phyloP scores from a whole-genome alignment of 2,797 vertebrate species.

The Cossypha caffra region DNA sequence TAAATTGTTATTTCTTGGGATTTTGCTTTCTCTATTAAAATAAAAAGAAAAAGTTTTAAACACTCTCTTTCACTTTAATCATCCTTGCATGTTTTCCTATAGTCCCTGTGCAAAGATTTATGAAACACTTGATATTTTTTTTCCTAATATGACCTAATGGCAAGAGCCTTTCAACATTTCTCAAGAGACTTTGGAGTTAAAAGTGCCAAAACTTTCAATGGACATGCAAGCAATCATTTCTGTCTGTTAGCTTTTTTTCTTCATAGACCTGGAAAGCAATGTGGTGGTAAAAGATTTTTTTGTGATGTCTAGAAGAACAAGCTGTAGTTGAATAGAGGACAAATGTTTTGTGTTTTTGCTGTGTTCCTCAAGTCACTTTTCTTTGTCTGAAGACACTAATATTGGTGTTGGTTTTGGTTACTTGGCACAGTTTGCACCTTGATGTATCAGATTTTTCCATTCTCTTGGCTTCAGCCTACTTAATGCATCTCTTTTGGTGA shows the following conservation, averaged over 20 bases:
- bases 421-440: not conserved
- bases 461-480: not conserved
- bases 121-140: not conserved
- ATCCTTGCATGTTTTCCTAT: not conserved
- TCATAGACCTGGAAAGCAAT: not conserved
- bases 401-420: not conserved
- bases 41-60: not conserved
- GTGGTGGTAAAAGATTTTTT: not conserved
- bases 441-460: not conserved
- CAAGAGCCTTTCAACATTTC: not conserved
- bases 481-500: not conserved
- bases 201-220: not conserved
- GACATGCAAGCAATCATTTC: not conserved
- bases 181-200: not conserved
- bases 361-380: not conserved
- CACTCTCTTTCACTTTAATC: not conserved
- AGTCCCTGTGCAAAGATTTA: not conserved
- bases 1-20: not conserved
- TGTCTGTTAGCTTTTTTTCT: not conserved
- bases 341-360: not conserved
- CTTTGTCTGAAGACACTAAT: not conserved
- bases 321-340: not conserved
- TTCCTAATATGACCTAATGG: not conserved
- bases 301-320: not conserved
- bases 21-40: not conserved